Conservation (phyloP, 2,113 vertebrate species). For the Malaclemys terrapin region DNA sequence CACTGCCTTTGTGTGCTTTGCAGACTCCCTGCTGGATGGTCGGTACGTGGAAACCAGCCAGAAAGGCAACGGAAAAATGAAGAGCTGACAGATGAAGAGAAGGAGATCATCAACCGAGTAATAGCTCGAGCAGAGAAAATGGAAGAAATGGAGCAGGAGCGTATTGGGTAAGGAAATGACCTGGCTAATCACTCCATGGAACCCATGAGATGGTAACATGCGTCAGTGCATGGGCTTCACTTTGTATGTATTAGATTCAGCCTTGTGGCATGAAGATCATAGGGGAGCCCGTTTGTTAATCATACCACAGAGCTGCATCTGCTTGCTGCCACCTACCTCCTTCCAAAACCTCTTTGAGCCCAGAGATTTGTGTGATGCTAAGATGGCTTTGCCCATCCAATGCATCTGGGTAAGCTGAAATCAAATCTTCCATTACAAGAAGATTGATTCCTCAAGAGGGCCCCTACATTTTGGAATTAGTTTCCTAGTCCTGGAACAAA, state of each 20-base stretch:
- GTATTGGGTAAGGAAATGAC: conserved; percentile 85
- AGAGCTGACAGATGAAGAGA: conserved; percentile 96
- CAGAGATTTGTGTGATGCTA: background rate
- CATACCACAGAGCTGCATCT: background rate
- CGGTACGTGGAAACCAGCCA: conserved; percentile 51
- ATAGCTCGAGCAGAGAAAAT: conserved; percentile 92
- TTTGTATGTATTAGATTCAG: background rate
- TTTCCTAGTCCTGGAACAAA: background rate
- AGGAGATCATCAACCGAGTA: conserved; percentile 95
- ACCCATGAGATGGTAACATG: too few species aligned
- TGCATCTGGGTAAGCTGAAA: background rate
- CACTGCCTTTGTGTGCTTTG: background rate
- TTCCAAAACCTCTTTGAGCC: background rate
- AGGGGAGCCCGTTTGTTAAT: background rate
- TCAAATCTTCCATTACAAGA: background rate
- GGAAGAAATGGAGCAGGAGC: conserved; percentile 92
- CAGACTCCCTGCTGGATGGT: conserved; percentile 80
- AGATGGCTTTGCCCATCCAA: background rate
- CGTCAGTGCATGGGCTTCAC: background rate
- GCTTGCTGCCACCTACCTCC: background rate
- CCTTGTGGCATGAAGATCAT: background rate
- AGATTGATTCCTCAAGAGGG: background rate
- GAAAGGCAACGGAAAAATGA: conserved; percentile 79
- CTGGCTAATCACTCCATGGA: fast-evolving
- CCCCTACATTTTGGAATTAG: background rate